Evolutionary conservation across 2,888 invertebrate genomes (phyloP).

Genomic region (Electrophaes corylata): DNA sequence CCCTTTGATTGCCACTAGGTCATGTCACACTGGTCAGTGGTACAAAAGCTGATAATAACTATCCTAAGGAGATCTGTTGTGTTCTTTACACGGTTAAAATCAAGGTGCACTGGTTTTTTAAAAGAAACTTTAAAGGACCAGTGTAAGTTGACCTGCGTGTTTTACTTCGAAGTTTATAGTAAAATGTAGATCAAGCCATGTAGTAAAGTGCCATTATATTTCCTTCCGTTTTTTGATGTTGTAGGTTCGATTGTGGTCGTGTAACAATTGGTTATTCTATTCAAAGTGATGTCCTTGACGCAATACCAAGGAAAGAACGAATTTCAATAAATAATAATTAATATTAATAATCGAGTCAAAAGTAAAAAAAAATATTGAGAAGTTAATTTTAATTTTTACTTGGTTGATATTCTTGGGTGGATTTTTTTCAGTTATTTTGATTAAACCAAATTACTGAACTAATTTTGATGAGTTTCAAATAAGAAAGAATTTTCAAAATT

Average conservation of each 20-base stretch:
- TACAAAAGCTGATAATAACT: not conserved
- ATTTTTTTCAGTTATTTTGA: no score
- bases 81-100: not conserved
- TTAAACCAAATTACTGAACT: no score
- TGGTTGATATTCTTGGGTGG: no score
- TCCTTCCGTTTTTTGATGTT: not conserved
- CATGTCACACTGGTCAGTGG: slow-evolving; percentile 2
- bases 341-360: no score
- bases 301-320: no score
- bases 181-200: no score
- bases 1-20: slow-evolving; percentile 9
- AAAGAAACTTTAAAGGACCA: not conserved
- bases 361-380: no score
- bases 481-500: no score
- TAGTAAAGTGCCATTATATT: not conserved
- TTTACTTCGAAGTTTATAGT: not conserved
- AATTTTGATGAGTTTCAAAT: no score
- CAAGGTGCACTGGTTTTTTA: not conserved
- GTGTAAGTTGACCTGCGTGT: slow-evolving; percentile 1
- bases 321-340: no score
- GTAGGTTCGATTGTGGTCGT: not conserved
- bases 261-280: not conserved
- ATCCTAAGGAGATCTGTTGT: not conserved
- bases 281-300: no score
- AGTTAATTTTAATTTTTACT: no score